A percentile compares a stretch with the other conserved stretches of the same genome.
Conservation (phyloP, 2,888 invertebrate species). For the Cerastis leucographa region DNA sequence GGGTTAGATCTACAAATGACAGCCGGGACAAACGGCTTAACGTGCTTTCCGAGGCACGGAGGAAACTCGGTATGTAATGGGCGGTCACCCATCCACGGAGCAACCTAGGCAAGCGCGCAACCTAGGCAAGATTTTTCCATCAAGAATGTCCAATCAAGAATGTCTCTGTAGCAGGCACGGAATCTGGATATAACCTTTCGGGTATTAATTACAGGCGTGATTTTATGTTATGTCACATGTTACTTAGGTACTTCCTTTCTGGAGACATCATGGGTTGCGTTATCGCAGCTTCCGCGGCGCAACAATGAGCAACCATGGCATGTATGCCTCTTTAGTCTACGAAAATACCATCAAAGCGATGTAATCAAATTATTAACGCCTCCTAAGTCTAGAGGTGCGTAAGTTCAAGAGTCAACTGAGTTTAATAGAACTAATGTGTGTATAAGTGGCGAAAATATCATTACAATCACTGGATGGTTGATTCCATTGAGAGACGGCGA, state of each 20-base stretch:
- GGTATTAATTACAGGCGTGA: too few species aligned
- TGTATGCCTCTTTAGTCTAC: background rate
- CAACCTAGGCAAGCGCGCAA: too few species aligned
- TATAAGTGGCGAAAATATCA: constrained; percentile 15
- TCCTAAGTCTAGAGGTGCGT: background rate
- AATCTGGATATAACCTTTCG: too few species aligned
- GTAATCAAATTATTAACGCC: constrained; percentile 28
- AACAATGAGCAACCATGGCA: constrained; percentile 2
- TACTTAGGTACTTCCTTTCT: background rate
- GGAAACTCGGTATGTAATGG: too few species aligned
- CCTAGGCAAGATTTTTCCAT: too few species aligned
- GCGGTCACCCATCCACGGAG: too few species aligned
- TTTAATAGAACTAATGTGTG: constrained; percentile 30
- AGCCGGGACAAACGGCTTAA: too few species aligned
- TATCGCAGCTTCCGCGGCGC: background rate
- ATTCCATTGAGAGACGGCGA: constrained; percentile 11
- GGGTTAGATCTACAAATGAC: too few species aligned
- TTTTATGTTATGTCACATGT: too few species aligned
- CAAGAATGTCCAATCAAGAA: too few species aligned
- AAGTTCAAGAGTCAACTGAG: constrained; percentile 52
- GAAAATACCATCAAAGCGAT: background rate
- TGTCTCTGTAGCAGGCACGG: too few species aligned
- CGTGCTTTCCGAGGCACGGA: too few species aligned
- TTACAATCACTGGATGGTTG: background rate
- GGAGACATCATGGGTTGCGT: background rate